Percentiles rank a stretch among this genome's conserved stretches.
Conservation (phyloP, 2,888 invertebrate genomes). For the Craniophora ligustri region DNA sequence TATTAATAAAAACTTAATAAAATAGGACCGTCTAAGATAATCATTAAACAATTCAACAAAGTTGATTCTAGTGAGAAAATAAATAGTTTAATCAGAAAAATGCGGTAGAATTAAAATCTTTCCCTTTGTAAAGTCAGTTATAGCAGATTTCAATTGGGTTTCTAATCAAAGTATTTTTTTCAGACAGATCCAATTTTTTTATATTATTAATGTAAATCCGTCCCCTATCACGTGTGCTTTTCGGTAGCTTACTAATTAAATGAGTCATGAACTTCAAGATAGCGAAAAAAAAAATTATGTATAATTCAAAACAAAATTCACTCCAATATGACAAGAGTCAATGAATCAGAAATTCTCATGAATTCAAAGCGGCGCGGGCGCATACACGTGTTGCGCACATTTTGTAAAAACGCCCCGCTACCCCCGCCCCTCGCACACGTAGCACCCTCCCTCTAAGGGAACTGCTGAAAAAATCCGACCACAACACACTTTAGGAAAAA, state of each 20-base stretch:
- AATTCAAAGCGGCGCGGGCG: slow-evolving; percentile 68
- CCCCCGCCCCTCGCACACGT: slow-evolving; percentile 60
- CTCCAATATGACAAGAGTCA: slow-evolving; percentile 69
- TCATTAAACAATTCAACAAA: neutral
- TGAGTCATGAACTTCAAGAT: slow-evolving; percentile 44
- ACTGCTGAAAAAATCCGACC: slow-evolving; percentile 79
- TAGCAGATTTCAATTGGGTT: no score
- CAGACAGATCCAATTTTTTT: no score
- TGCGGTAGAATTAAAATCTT: no score
- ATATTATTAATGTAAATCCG: no score
- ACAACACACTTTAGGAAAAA: slow-evolving; percentile 55
- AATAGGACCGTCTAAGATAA: no score
- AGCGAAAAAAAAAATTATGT: slow-evolving; percentile 49
- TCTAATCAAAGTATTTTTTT: no score
- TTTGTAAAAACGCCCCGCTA: slow-evolving; percentile 69
- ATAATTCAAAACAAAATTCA: slow-evolving; percentile 55
- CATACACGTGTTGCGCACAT: slow-evolving; percentile 82
- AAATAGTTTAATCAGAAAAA: neutral
- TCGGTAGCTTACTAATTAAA: slow-evolving; percentile 3
- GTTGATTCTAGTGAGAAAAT: neutral
- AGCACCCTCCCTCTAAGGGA: slow-evolving; percentile 73
- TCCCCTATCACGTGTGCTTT: neutral
- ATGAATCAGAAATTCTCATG: slow-evolving; percentile 86
- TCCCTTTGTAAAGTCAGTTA: no score
- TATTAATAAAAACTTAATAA: no score